These are phyloP conservation scores for Darevskia nairensis DNA, from an alignment of 2,797 vertebrate species.

Conservation along the genomic window DNA sequence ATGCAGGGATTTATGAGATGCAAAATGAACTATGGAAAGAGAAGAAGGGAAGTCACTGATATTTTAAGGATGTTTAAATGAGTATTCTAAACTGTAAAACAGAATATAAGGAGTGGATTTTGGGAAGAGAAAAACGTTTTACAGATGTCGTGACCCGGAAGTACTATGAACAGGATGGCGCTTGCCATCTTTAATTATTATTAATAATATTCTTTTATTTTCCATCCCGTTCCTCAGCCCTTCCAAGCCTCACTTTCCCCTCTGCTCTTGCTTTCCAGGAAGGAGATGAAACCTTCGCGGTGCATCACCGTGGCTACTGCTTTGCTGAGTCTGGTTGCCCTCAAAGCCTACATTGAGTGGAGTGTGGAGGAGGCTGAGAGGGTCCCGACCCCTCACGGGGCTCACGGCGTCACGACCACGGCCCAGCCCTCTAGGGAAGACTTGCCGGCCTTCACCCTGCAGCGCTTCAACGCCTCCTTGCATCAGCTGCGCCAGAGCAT, in stretches of 20 bases:
- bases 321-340: slow-evolving; percentile 67
- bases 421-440: not conserved
- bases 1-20: too few relatives aligned
- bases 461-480: slow-evolving; percentile 55
- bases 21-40: too few relatives aligned
- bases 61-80: too few relatives aligned
- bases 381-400: slow-evolving; percentile 13
- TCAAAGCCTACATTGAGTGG: slow-evolving; percentile 76
- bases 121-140: too few relatives aligned
- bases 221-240: not conserved
- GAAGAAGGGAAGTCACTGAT: too few relatives aligned
- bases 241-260: not conserved
- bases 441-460: not conserved
- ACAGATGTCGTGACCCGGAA: too few relatives aligned
- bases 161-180: too few relatives aligned
- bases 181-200: not conserved
- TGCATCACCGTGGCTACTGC: slow-evolving; percentile 68
- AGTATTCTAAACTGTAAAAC: too few relatives aligned
- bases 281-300: slow-evolving; percentile 53
- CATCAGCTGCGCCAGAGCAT: slow-evolving; percentile 66
- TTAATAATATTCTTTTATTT: too few relatives aligned
- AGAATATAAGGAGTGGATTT: too few relatives aligned
- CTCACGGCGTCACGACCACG: not conserved
- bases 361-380: slow-evolving; percentile 17
- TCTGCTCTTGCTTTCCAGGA: not conserved